Percentiles rank a stretch among this genome's conserved stretches.
phyloP scores from a whole-genome alignment of 2,888 invertebrate genomes.

The Euplexia lucipara region DNA sequence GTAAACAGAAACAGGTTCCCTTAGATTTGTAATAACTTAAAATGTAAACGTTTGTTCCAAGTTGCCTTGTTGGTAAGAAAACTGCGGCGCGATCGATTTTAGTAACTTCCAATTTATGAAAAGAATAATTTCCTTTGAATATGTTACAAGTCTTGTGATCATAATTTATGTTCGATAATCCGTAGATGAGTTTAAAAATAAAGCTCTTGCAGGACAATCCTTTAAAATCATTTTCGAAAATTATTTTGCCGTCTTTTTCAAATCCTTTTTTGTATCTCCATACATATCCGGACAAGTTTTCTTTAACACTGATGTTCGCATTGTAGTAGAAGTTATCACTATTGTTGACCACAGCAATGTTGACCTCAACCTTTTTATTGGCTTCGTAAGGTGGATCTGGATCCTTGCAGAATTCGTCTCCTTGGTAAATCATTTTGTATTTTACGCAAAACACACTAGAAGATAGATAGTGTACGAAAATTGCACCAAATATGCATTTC shows the following conservation, averaged over 20 bases:
- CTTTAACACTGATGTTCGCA: constrained; percentile 25
- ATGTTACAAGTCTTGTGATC: constrained; percentile 28
- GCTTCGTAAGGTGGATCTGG: constrained; percentile 29
- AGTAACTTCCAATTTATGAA: constrained; percentile 17
- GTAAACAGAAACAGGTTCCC: constrained; percentile 38
- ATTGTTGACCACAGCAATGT: neutral
- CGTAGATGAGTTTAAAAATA: constrained; percentile 28
- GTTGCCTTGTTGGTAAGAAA: constrained; percentile 38
- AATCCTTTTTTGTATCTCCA: constrained; percentile 41
- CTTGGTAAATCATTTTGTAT: constrained; percentile 33
- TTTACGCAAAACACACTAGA: constrained; percentile 28
- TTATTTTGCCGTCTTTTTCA: constrained; percentile 35
- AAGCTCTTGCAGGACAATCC: constrained; percentile 23
- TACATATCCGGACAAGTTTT: constrained; percentile 23
- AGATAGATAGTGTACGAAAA: neutral
- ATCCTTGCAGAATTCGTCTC: constrained; percentile 23
- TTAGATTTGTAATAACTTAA: constrained; percentile 31
- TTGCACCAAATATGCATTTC: neutral
- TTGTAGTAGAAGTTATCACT: constrained; percentile 28
- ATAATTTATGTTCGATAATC: constrained; percentile 29
- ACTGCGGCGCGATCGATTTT: constrained; percentile 21
- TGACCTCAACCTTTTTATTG: constrained; percentile 15
- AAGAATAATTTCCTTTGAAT: constrained; percentile 33
- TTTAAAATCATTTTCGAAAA: constrained; percentile 30
- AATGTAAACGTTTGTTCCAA: constrained; percentile 28